Evolutionary conservation across 2,888 invertebrate genomes (phyloP).

Genomic region (Oxyscelio sp.): DNA sequence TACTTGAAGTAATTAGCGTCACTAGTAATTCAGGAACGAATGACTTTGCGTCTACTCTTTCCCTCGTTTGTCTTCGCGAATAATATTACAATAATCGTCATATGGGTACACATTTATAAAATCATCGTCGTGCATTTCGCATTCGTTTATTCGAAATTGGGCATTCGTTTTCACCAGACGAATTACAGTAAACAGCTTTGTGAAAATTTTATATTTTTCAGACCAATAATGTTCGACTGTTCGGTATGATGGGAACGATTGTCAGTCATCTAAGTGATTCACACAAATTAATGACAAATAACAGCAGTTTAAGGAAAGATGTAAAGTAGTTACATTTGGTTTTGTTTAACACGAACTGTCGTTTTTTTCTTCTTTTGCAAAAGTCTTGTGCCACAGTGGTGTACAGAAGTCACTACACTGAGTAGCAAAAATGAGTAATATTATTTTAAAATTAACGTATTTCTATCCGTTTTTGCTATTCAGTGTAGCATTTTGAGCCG

Average conservation of each 20-base stretch:
- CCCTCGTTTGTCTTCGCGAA: constrained; percentile 43
- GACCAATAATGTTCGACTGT: constrained; percentile 12
- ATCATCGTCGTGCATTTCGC: constrained; percentile 24
- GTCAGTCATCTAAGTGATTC: constrained; percentile 21
- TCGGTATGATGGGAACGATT: constrained; percentile 37
- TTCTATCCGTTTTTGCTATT: too few relatives aligned
- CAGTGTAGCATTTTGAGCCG: too few relatives aligned
- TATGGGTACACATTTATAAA: constrained; percentile 9
- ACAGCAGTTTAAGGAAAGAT: not conserved
- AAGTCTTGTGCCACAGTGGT: too few relatives aligned
- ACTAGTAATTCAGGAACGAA: constrained; percentile 27
- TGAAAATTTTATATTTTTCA: constrained; percentile 31
- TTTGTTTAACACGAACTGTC: too few relatives aligned
- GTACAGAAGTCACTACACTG: too few relatives aligned
- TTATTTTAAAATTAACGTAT: too few relatives aligned
- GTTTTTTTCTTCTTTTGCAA: too few relatives aligned
- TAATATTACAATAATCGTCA: constrained; percentile 37
- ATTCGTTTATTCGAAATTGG: constrained; percentile 23
- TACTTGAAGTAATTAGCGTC: constrained; percentile 26
- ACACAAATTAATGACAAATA: constrained; percentile 1
- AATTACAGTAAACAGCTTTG: too few relatives aligned
- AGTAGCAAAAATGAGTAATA: too few relatives aligned
- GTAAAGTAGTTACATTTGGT: not conserved
- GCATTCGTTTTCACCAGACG: constrained; percentile 23
- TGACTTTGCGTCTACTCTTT: constrained; percentile 22